Evolutionary conservation across 2,113 vertebrate genomes (phyloP), one percentile per base, ranked within the genome.

Genomic region (Brachypodius melanocephalos): DNA sequence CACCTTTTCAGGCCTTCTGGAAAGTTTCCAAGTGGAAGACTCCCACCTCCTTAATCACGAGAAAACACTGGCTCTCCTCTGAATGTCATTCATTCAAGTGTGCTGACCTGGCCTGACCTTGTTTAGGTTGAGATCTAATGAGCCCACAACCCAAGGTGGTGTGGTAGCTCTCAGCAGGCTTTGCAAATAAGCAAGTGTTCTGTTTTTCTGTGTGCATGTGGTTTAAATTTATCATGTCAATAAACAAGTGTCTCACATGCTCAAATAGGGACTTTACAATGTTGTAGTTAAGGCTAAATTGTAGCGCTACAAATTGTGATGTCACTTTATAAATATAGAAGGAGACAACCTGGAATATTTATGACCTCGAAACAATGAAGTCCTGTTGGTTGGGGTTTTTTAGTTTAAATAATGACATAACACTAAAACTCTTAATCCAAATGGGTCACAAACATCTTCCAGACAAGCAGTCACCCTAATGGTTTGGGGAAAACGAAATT

Each of bases 121-220:
- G 82, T 88, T 89, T 90, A 93, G 90, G 95, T 84, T 90, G 88
- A 88, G 96, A 95, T 87, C 89, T 95, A 95, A 96, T 89, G 95
- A 96, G 96, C 88, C 94, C 69, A 43, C 12, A 7, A 26, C 43
- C 90, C 66, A 59, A 85, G 93, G 95, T 94, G 94, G 49, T 85
- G 85, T 93, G 94, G 88, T 71, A 88, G 90, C 94, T 92, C 89
- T 83, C 79, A 90, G 89, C 91, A 80, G 91, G 91, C 86, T 96
- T 89, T 91, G 91, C 93, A 92, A 93, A 96, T 80, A 94, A 91
- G 95, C 79, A 78, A 76, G 84, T 84, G 85, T 85, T 83, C 93
- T 92, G 77, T 88, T 96, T 95, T 96, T 48, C 57, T 40, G 26
- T 3, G 24, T 84, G 73, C 94, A 95, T 72, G 49, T 96, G 91